phyloP scores from a whole-genome alignment of 2,888 invertebrate genomes.

The Monoplex corrugatus region DNA sequence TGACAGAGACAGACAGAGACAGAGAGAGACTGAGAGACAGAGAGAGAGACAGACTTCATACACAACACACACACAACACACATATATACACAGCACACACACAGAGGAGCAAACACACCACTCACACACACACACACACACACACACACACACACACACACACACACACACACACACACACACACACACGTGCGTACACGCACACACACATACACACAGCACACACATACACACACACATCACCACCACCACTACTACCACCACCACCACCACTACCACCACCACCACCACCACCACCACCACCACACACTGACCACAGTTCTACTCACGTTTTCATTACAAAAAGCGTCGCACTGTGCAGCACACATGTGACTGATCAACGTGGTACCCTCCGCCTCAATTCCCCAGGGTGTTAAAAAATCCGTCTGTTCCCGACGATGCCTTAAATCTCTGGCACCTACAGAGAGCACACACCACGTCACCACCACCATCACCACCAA shows the following conservation, averaged over 20 bases:
- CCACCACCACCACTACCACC: neutral
- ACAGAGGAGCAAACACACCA: neutral
- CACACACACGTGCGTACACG: neutral
- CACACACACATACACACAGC: neutral
- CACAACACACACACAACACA: neutral
- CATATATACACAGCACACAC: neutral
- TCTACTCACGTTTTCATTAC: conserved; percentile 56
- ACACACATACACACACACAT: neutral
- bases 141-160: neutral
- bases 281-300: neutral
- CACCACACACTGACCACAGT: neutral
- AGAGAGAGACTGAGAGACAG: neutral
- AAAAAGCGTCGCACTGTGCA: conserved; percentile 66
- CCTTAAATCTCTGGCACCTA: neutral
- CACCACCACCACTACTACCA: no score
- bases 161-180: neutral
- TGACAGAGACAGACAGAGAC: neutral
- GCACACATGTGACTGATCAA: conserved; percentile 60
- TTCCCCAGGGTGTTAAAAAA: neutral
- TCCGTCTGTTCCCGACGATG: neutral
- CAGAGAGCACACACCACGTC: neutral
- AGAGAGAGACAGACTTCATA: neutral
- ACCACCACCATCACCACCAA: neutral
- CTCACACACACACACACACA: neutral
- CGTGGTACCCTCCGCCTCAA: neutral